phyloP scores from a whole-genome alignment of 2,888 invertebrate species.

The Agriotes lineatus region DNA sequence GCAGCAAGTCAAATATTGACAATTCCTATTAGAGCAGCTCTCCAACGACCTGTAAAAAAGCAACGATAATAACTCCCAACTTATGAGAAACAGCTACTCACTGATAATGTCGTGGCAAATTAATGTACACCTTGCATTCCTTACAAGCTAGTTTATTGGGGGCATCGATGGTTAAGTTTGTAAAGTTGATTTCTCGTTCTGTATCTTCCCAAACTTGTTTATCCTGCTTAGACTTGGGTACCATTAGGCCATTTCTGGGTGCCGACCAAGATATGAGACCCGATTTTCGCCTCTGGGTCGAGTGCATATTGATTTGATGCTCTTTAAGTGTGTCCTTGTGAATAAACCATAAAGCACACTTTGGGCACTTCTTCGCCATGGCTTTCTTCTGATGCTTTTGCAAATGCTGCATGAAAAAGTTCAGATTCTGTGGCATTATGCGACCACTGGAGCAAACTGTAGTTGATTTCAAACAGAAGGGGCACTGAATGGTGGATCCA shows the following conservation, averaged over 20 bases:
- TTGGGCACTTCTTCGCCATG: conserved; percentile 75
- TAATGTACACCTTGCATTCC: conserved; percentile 81
- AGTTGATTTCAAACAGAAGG: conserved; percentile 80
- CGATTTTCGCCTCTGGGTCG: conserved; percentile 58
- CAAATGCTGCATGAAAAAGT: conserved; percentile 77
- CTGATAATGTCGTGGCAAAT: conserved; percentile 84
- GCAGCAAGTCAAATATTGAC: conserved; percentile 87
- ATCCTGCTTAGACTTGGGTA: conserved; percentile 63
- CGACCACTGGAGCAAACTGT: conserved; percentile 64
- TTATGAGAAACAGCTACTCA: no score
- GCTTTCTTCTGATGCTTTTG: conserved; percentile 77
- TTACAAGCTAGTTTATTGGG: conserved; percentile 74
- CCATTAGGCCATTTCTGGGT: conserved; percentile 61
- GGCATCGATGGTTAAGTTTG: conserved; percentile 64
- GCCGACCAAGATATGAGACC: conserved; percentile 60
- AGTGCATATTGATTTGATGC: conserved; percentile 68
- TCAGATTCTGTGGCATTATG: conserved; percentile 73
- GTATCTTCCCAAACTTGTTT: conserved; percentile 55
- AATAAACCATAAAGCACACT: conserved; percentile 82
- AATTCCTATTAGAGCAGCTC: conserved; percentile 79
- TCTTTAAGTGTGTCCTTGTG: conserved; percentile 76
- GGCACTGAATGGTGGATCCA: conserved; percentile 81
- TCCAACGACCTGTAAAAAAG: conserved; percentile 70
- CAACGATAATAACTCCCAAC: no score
- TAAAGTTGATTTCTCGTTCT: conserved; percentile 64